These are phyloP conservation scores for Erannis defoliaria DNA, from an alignment of 2,888 invertebrate genomes.

Conservation along the genomic window DNA sequence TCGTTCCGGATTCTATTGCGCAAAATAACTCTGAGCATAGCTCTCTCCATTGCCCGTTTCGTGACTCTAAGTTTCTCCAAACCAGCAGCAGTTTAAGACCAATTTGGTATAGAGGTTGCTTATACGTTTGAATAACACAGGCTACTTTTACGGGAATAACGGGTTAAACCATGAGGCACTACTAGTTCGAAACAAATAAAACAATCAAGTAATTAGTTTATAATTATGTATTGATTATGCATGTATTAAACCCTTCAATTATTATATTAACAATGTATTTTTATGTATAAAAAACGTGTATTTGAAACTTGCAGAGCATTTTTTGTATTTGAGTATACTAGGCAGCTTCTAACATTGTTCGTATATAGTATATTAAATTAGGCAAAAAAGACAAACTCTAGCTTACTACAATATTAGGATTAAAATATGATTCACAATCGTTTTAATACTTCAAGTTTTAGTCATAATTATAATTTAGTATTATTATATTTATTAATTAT, in stretches of 20 bases:
- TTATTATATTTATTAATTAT: no score
- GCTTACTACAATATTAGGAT: conserved; percentile 14
- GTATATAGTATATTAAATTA: conserved; percentile 13
- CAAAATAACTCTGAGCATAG: no score
- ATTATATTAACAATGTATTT: conserved; percentile 47
- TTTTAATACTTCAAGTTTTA: no score
- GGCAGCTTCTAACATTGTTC: conserved; percentile 31
- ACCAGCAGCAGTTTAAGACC: no score
- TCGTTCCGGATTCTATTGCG: no score
- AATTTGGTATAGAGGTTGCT: no score
- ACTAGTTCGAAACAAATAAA: conserved; percentile 10
- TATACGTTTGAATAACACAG: no score
- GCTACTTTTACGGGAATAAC: no score
- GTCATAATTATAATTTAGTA: no score
- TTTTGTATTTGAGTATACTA: conserved; percentile 46
- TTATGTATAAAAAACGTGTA: conserved; percentile 19
- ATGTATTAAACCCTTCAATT: conserved; percentile 65
- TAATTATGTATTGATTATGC: conserved; percentile 44
- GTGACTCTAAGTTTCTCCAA: no score
- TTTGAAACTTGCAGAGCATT: conserved; percentile 38
- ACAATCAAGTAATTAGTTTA: conserved; percentile 12
- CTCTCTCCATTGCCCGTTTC: no score
- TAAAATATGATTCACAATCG: neutral
- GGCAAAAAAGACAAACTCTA: conserved; percentile 15
- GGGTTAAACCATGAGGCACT: neutral